A percentile compares a stretch with the other conserved stretches of the same genome.
phyloP scores from a whole-genome alignment of 2,888 invertebrate species.

The Orthonevra nobilis region DNA sequence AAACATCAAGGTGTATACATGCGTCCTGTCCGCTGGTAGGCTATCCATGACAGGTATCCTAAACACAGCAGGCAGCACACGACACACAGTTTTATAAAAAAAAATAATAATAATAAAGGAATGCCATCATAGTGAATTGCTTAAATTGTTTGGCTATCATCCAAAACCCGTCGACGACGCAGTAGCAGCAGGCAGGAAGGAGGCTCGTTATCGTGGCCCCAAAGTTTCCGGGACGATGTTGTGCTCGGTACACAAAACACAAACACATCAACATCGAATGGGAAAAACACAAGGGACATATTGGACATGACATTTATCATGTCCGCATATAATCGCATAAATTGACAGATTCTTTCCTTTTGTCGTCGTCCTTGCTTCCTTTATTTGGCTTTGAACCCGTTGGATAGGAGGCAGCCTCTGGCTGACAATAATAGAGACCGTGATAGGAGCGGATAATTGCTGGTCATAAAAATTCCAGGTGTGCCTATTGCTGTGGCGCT shows the following conservation, averaged over 20 bases:
- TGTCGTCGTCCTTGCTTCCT: background rate
- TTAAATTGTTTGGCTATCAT: slow-evolving; percentile 38
- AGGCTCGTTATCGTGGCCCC: slow-evolving; percentile 31
- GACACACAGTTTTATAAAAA: slow-evolving; percentile 19
- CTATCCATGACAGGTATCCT: slow-evolving; percentile 27
- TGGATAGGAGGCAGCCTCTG: slow-evolving; percentile 8
- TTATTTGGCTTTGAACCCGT: background rate
- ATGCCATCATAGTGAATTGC: slow-evolving; percentile 6
- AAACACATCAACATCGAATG: slow-evolving; percentile 13
- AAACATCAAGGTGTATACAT: slow-evolving; percentile 26
- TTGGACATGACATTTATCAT: slow-evolving; percentile 61
- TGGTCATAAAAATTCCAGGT: slow-evolving; percentile 48
- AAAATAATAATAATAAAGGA: slow-evolving; percentile 20
- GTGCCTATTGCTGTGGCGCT: slow-evolving; percentile 19
- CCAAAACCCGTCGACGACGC: slow-evolving; percentile 15
- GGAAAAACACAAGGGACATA: slow-evolving; percentile 43
- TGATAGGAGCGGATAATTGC: slow-evolving; percentile 47
- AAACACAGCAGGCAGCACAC: slow-evolving; percentile 15
- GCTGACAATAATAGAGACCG: slow-evolving; percentile 29
- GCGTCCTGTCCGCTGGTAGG: slow-evolving; percentile 17
- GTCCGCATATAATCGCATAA: slow-evolving; percentile 56
- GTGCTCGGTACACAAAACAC: slow-evolving; percentile 18
- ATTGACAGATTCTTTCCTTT: slow-evolving; percentile 35
- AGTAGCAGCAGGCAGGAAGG: background rate
- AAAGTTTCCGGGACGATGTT: slow-evolving; percentile 25